These are phyloP conservation scores for Hermetia illucens DNA, from an alignment of 1,140 invertebrate species.

Conservation along the genomic window DNA sequence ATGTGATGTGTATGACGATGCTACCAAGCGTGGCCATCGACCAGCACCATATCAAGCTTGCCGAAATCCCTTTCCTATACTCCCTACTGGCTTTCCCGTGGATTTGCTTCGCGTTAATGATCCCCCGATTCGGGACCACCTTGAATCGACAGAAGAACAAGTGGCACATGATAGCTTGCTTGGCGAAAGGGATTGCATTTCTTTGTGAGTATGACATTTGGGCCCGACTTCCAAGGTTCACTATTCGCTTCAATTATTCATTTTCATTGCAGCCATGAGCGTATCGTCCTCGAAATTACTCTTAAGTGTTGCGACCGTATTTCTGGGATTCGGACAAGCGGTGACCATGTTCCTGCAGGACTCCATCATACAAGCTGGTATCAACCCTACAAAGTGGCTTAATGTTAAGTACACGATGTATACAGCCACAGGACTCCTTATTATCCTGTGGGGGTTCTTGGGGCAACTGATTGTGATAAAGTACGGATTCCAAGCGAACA, in stretches of 20 bases:
- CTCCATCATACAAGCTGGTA: conserved; percentile 23
- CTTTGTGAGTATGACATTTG: conserved; percentile 17
- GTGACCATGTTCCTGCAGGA: conserved; percentile 27
- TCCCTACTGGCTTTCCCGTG: conserved; percentile 27
- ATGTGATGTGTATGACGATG: conserved; percentile 28
- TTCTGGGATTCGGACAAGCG: conserved; percentile 26
- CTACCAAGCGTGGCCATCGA: conserved; percentile 21
- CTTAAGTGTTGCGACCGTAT: conserved; percentile 23
- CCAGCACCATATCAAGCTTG: conserved; percentile 24
- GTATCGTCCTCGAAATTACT: conserved; percentile 26
- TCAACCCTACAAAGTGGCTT: conserved; percentile 25
- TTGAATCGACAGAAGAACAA: conserved; percentile 23
- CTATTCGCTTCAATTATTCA: no score
- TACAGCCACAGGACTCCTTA: conserved; percentile 24
- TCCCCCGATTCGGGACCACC: conserved; percentile 21
- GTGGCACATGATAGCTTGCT: conserved; percentile 24
- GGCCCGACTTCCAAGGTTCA: no score
- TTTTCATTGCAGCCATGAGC: conserved; percentile 18
- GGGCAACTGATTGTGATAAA: conserved; percentile 24
- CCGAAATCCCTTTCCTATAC: conserved; percentile 28
- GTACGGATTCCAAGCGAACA: conserved; percentile 23
- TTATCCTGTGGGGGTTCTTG: conserved; percentile 24
- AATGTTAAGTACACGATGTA: conserved; percentile 21
- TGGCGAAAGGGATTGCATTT: conserved; percentile 21
- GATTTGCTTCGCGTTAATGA: conserved; percentile 30